A percentile compares a stretch with the other conserved stretches of the same genome.
Evolutionary conservation across 1,140 invertebrate species (phyloP).

Genomic region (Temnothorax longispinosus): DNA sequence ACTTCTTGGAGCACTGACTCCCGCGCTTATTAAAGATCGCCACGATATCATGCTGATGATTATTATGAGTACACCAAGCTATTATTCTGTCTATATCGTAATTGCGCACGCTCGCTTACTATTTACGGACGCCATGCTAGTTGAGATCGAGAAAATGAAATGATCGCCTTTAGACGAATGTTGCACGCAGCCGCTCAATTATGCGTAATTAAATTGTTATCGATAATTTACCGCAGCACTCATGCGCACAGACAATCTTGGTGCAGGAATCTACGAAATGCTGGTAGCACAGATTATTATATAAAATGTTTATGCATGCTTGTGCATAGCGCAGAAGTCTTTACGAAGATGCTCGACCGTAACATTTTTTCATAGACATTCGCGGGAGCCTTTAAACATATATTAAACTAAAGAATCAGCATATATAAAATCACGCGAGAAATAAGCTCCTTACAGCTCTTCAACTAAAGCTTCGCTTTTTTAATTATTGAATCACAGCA

Average conservation of each 20-base stretch:
- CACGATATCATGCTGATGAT: constrained; percentile 39
- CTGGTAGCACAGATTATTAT: not conserved
- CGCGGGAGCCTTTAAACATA: not conserved
- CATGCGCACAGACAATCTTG: not conserved
- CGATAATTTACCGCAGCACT: not conserved
- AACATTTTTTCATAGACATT: not conserved
- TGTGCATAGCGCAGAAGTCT: not conserved
- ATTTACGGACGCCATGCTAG: not conserved
- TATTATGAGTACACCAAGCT: constrained; percentile 33
- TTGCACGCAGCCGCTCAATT: not conserved
- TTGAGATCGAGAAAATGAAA: constrained; percentile 18
- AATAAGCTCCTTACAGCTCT: not conserved
- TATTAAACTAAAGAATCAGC: not conserved
- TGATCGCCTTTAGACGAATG: constrained; percentile 5
- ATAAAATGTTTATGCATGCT: not conserved
- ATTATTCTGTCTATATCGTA: constrained; percentile 58
- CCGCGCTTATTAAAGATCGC: constrained; percentile 56
- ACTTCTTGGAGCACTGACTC: constrained; percentile 23
- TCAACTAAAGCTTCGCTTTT: not conserved
- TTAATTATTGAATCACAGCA: constrained; percentile 17
- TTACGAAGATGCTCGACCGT: not conserved
- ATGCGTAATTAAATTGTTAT: constrained; percentile 40
- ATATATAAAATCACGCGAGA: not conserved
- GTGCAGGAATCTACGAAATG: not conserved
- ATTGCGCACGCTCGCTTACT: not conserved